Evolutionary conservation across 2,888 invertebrate species (phyloP), one percentile per base, ranked within the genome.

Genomic region (Drosophila macrospina): DNA sequence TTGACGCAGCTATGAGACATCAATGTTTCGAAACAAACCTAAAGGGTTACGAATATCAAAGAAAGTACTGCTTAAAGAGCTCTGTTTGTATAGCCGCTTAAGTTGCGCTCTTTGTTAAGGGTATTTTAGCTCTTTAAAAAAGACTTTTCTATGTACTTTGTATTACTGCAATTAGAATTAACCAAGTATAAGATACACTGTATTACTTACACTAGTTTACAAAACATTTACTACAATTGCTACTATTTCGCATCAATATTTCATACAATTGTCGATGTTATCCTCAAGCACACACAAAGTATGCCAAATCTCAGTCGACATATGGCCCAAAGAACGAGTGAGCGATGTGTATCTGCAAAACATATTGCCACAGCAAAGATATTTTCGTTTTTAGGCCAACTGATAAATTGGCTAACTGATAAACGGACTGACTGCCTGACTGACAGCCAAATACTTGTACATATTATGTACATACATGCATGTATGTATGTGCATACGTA

Each of bases 261-360:
- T 67, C 55, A 70, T 62, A 39, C 39, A 45, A 66, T 72, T 65
- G 67, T 78, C 59, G 77, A 74, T 77, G 74, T 73, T 70, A 45
- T 57, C 39, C 60, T 42, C 37, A 54, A 59, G 47, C 24, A 61
- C n/a, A 37, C 3, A 57, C 5, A 60, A 13, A n/a, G 45, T 36
- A 20, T 65, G 56, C 51, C 63, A 78, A 65, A 61, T 57, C 48
- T 44, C 34, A 69, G 41, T 6, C 34, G 10, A 42, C 57, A 62
- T 30, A 54, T 60, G 54, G 48, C 45, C 30, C 30, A 42, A 34
- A 55, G 32, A 55, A 44, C 32, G 37, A 48, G 15, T 42, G 16
- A 30, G 70, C 57, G 80, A 85, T 80, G 64, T 37, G 47, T 81
- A 81, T 86, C 86, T 67, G 41, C 34, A 54, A 41, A 34, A 81